Evolutionary conservation across 1,140 invertebrate species (phyloP).

Genomic region (Listronotus bonariensis): DNA sequence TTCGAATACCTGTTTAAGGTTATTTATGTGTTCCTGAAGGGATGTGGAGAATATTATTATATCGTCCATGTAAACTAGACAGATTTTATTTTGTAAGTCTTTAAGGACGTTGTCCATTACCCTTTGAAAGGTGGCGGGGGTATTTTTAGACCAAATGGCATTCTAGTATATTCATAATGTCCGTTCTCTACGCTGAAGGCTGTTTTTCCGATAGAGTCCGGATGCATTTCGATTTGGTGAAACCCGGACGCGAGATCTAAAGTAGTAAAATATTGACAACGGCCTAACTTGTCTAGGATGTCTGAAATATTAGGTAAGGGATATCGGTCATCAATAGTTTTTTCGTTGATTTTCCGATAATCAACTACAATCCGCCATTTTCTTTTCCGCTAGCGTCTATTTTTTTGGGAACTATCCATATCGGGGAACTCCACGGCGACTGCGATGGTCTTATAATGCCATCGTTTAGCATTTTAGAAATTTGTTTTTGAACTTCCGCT

Average conservation of each 20-base stretch:
- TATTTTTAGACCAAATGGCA: slow-evolving; percentile 54
- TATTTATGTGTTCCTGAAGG: slow-evolving; percentile 48
- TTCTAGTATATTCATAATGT: slow-evolving; percentile 39
- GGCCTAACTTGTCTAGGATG: slow-evolving; percentile 50
- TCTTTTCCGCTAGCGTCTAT: slow-evolving; percentile 19
- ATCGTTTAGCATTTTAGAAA: slow-evolving; percentile 35
- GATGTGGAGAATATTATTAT: slow-evolving; percentile 46
- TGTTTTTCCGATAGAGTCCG: slow-evolving; percentile 52
- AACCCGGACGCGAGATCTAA: slow-evolving; percentile 58
- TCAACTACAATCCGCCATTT: slow-evolving; percentile 44
- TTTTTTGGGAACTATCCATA: slow-evolving; percentile 25
- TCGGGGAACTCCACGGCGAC: slow-evolving; percentile 18
- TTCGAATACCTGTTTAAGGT: slow-evolving; percentile 47
- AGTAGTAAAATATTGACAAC: slow-evolving; percentile 55
- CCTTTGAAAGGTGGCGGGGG: slow-evolving; percentile 41
- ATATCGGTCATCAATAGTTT: slow-evolving; percentile 56
- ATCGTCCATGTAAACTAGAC: slow-evolving; percentile 51
- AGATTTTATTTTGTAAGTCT: slow-evolving; percentile 44
- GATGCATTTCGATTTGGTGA: slow-evolving; percentile 44
- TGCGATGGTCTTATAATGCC: slow-evolving; percentile 26
- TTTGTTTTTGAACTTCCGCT: slow-evolving; percentile 44
- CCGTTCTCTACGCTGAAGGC: slow-evolving; percentile 37
- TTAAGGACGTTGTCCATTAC: slow-evolving; percentile 29
- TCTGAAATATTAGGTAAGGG: slow-evolving; percentile 58
- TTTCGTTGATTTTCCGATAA: slow-evolving; percentile 55